Base-by-base conservation (phyloP, 2,888 invertebrate species). In the Diploptera punctata region DNA sequence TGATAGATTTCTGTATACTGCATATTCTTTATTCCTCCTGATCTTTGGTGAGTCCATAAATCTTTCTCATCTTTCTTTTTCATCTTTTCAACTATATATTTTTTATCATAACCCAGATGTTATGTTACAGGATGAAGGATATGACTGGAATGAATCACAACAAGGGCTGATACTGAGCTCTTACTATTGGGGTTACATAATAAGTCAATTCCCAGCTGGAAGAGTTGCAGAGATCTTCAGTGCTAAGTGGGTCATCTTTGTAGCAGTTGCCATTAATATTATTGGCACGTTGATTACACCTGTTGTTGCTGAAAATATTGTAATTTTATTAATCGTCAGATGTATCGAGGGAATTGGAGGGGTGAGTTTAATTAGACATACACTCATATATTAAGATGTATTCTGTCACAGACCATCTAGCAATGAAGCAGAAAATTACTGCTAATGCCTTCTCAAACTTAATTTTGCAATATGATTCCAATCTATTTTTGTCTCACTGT, bases 231-330 rank as follows among this genome's bases (percentile, higher is more conserved):
- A 95, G 82, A 82, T 90, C 68, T 89, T 92, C 80, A 95, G 96
- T 10, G 96, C 95, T 2, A 95, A 94, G 85, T 94, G 93, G 92
- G 90, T 96, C 77, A 94, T 94, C 91, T 90, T 92, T 79, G 89
- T 89, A 80, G 91, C 93, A 1, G 91, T 94, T 13, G 83, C 88
- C 47, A 87, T 94, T 77, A 94, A 94, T 80, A 89, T 92, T 2
- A 79, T 91, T 7, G 90, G 93, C 80, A 80, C 95, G 7, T 82
- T 95, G 16, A 92, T 93, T 0, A 95, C 96, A 0, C 79, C 90
- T 2, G 87, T 91, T 79, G 93, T 95, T 0, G 80, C 88, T 16
- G 77, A 87, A 0, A 90, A 92, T 79, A 90, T 88, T 77, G 83
- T 85, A 0, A 88, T 88, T 0, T 87, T 93, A 29, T 86, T 94